phyloP scores from a whole-genome alignment of 1,140 invertebrate species.

The Agrilus planipennis region DNA sequence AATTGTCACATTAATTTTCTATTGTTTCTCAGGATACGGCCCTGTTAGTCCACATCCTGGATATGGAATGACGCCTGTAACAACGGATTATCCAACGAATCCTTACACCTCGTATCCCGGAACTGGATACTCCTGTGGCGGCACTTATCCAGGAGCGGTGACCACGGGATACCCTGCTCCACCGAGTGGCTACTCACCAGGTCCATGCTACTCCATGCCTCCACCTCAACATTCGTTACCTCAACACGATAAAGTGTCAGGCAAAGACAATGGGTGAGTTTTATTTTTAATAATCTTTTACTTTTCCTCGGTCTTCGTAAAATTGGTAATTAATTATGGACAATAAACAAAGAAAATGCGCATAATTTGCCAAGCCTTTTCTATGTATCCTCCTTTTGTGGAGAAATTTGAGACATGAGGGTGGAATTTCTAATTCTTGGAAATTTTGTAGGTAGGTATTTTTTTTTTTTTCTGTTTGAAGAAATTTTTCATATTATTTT shows the following conservation, averaged over 20 bases:
- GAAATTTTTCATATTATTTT: too few relatives aligned
- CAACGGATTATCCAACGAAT: conserved; percentile 65
- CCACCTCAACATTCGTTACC: conserved; percentile 56
- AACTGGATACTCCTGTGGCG: conserved; percentile 27
- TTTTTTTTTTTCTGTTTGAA: too few relatives aligned
- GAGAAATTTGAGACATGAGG: too few relatives aligned
- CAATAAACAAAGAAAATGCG: too few relatives aligned
- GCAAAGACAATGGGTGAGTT: conserved; percentile 65
- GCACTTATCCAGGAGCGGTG: conserved; percentile 50
- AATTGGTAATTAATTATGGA: too few relatives aligned
- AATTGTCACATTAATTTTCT: too few relatives aligned
- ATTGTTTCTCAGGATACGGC: conserved; percentile 73
- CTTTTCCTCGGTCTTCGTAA: too few relatives aligned
- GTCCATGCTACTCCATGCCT: conserved; percentile 72
- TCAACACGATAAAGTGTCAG: conserved; percentile 54
- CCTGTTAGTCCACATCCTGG: conserved; percentile 71
- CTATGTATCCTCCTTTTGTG: too few relatives aligned
- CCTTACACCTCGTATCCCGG: conserved; percentile 51
- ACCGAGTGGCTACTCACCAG: conserved; percentile 58
- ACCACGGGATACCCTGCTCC: conserved; percentile 46
- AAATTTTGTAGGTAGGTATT: too few relatives aligned
- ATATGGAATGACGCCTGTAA: conserved; percentile 61
- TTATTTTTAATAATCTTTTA: neutral
- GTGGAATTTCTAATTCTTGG: too few relatives aligned
- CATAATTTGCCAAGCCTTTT: too few relatives aligned